Percentiles rank a stretch among this genome's conserved stretches.
phyloP scores from a whole-genome alignment of 1,140 invertebrate species.

The Adoxophyes honmai region DNA sequence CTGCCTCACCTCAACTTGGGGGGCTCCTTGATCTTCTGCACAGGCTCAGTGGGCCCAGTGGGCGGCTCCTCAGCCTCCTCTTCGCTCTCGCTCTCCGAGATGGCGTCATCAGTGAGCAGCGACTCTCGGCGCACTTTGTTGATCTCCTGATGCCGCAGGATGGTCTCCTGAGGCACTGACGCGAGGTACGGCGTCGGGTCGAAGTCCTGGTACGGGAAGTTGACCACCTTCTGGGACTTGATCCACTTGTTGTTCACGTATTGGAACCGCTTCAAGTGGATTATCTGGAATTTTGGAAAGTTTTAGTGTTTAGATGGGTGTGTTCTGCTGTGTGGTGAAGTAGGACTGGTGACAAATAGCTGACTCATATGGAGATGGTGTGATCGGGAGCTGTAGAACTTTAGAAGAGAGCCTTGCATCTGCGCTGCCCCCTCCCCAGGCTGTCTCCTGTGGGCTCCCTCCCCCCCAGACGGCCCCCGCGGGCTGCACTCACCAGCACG shows the following conservation, averaged over 20 bases:
- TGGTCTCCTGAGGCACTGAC: conserved; percentile 85
- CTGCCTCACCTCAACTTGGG: not conserved
- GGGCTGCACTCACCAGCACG: conserved; percentile 83
- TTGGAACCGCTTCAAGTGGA: conserved; percentile 94
- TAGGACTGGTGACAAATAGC: too few species aligned
- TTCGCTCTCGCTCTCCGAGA: conserved; percentile 47
- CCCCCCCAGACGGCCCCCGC: too few species aligned
- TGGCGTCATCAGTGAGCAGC: conserved; percentile 36
- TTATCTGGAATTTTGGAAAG: conserved; percentile 89
- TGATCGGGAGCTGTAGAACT: too few species aligned
- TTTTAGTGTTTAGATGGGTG: too few species aligned
- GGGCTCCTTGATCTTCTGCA: conserved; percentile 21
- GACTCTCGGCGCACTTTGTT: conserved; percentile 51
- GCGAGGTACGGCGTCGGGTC: conserved; percentile 89
- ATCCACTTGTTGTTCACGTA: conserved; percentile 93
- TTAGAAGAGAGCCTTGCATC: too few species aligned
- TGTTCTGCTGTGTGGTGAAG: too few species aligned
- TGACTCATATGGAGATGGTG: too few species aligned
- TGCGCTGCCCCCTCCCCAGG: too few species aligned
- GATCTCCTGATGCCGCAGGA: conserved; percentile 80
- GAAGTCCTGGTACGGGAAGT: conserved; percentile 90
- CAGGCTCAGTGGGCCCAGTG: conserved; percentile 16
- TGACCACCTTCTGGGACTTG: conserved; percentile 95
- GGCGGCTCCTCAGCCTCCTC: conserved; percentile 28
- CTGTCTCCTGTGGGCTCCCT: too few species aligned